A percentile compares a stretch with the other conserved stretches of the same genome.
Conservation (phyloP, 2,113 vertebrate genomes). For the Cervus canadensis region DNA sequence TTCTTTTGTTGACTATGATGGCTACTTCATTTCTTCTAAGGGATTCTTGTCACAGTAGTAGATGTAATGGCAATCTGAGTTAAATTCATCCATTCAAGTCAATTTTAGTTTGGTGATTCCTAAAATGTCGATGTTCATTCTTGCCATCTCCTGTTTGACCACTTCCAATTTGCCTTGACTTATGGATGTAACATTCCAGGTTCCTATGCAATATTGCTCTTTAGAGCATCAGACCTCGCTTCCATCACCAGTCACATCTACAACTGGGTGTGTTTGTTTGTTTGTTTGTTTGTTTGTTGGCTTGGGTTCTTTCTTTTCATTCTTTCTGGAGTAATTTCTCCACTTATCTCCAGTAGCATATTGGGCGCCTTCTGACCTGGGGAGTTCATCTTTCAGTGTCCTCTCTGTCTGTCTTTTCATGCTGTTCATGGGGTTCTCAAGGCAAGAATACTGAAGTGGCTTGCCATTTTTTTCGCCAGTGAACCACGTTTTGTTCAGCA, state of each 20-base stretch:
- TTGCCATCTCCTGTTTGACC: neutral
- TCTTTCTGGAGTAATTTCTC: neutral
- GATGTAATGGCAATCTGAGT: neutral
- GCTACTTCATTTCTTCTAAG: neutral
- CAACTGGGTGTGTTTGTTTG: neutral
- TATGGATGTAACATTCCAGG: neutral
- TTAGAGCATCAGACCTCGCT: neutral
- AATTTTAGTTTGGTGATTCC: neutral
- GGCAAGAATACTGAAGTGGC: neutral
- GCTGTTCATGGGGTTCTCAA: neutral
- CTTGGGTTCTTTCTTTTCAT: neutral
- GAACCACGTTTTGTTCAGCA: neutral
- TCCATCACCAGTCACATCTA: neutral
- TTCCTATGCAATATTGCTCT: neutral
- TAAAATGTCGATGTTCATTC: neutral
- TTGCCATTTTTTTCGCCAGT: neutral
- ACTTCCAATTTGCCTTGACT: neutral
- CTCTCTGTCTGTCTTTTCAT: neutral
- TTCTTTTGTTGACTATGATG: neutral
- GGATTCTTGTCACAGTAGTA: neutral
- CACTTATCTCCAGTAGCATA: neutral
- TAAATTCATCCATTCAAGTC: neutral
- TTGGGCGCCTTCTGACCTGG: neutral
- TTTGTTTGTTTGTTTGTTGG: no score
- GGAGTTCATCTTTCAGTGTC: neutral